phyloP scores from a whole-genome alignment of 2,888 invertebrate species.

The Oxytorus armatus region DNA sequence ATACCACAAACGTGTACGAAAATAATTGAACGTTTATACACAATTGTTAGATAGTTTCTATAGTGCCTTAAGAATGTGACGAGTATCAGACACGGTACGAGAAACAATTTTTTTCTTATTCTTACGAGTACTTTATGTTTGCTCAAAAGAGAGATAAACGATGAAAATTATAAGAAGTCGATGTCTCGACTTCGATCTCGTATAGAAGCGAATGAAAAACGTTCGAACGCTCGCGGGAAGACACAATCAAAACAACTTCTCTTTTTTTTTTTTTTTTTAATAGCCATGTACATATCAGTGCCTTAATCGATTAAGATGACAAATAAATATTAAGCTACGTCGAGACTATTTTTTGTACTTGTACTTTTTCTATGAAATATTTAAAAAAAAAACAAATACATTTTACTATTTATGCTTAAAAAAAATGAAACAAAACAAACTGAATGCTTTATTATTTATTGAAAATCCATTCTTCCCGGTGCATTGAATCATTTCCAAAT shows the following conservation, averaged over 20 bases:
- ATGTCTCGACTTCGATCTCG: slow-evolving; percentile 17
- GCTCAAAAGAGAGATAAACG: slow-evolving; percentile 52
- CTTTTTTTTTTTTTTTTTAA: slow-evolving; percentile 8
- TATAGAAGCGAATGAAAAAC: slow-evolving; percentile 4
- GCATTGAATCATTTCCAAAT: background rate
- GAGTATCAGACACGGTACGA: slow-evolving; percentile 47
- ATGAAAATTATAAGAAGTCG: slow-evolving; percentile 1
- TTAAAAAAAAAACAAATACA: slow-evolving; percentile 77
- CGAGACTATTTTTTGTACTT: slow-evolving; percentile 75
- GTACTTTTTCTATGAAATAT: slow-evolving; percentile 78
- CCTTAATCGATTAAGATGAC: slow-evolving; percentile 73
- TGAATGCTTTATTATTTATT: background rate
- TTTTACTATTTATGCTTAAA: slow-evolving; percentile 77
- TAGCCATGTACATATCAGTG: slow-evolving; percentile 76
- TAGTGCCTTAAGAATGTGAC: slow-evolving; percentile 60
- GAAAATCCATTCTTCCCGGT: background rate
- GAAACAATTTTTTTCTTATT: slow-evolving; percentile 39
- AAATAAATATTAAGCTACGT: slow-evolving; percentile 62
- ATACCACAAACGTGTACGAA: no score
- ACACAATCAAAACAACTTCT: slow-evolving; percentile 66
- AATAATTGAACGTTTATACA: slow-evolving; percentile 40
- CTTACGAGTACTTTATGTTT: slow-evolving; percentile 58
- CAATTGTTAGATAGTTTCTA: slow-evolving; percentile 41
- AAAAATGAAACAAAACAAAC: slow-evolving; percentile 2
- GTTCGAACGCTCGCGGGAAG: slow-evolving; percentile 46